phyloP scores from a whole-genome alignment of 2,888 invertebrate genomes.

The Apomyelois bistriatella region DNA sequence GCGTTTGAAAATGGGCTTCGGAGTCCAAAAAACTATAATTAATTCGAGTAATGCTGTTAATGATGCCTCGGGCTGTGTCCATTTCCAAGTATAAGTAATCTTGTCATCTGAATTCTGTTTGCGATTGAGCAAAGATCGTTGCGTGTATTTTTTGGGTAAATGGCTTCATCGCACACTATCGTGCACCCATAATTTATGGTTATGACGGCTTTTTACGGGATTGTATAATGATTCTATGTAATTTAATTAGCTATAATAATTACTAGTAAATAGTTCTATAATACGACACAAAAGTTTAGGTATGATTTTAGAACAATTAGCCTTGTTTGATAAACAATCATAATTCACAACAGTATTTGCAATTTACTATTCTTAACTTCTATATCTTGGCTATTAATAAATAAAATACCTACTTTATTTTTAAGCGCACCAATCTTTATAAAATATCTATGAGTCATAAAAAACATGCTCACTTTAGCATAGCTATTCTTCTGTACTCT shows the following conservation, averaged over 20 bases:
- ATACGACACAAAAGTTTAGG: not conserved
- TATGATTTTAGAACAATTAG: not conserved
- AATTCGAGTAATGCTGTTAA: slow-evolving; percentile 71
- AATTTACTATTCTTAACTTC: no score
- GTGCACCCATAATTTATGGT: slow-evolving; percentile 49
- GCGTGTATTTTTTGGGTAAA: slow-evolving; percentile 65
- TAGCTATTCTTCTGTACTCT: no score
- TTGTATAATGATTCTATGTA: slow-evolving; percentile 38
- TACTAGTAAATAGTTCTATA: not conserved
- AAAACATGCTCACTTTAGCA: no score
- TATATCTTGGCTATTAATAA: no score
- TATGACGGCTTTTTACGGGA: slow-evolving; percentile 53
- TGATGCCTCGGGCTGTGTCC: slow-evolving; percentile 59
- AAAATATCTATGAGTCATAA: no score
- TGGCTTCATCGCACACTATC: slow-evolving; percentile 69
- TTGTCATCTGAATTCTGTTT: slow-evolving; percentile 65
- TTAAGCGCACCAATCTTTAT: no score
- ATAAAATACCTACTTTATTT: no score
- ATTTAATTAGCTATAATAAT: slow-evolving; percentile 40
- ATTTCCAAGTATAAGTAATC: slow-evolving; percentile 77
- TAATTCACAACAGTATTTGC: no score
- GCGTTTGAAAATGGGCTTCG: not conserved
- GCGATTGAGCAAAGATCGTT: slow-evolving; percentile 54
- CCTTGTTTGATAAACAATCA: no score
- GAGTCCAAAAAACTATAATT: slow-evolving; percentile 50